Evolutionary conservation across 2,797 vertebrate species (phyloP).

Genomic region (Anas capensis): DNA sequence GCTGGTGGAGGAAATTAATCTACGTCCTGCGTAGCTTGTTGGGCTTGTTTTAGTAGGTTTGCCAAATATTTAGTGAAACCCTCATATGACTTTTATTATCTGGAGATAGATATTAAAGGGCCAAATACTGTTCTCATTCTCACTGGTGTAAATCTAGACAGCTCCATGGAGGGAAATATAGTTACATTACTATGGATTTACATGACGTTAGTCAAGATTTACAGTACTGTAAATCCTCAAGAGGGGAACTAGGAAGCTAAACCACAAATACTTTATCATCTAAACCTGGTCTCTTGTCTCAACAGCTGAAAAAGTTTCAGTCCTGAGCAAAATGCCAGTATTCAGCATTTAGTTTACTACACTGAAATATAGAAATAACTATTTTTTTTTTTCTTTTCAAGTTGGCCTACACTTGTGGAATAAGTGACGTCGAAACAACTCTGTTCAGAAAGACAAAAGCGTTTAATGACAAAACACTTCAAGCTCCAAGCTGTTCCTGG

Average conservation of each 20-base stretch:
- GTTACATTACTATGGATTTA: conserved; percentile 37
- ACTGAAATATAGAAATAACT: background rate
- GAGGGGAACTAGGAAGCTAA: conserved; percentile 19
- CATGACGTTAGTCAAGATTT: background rate
- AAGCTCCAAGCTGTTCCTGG: background rate
- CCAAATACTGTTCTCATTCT: conserved; percentile 55
- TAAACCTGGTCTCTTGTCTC: background rate
- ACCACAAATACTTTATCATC: background rate
- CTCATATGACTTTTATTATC: conserved; percentile 72
- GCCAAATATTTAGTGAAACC: conserved; percentile 74
- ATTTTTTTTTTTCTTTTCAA: background rate
- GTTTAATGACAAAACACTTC: background rate
- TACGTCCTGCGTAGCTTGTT: conserved; percentile 69
- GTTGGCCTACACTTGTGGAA: background rate
- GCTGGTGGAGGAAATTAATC: conserved; percentile 72
- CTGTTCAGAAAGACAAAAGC: conserved; percentile 6
- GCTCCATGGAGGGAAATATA: conserved; percentile 16
- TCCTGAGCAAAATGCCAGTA: conserved; percentile 10
- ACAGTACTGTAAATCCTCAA: conserved; percentile 17
- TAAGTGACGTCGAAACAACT: background rate
- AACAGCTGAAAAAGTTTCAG: background rate
- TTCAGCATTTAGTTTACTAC: background rate
- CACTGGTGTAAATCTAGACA: conserved; percentile 54
- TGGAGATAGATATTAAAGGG: conserved; percentile 62
- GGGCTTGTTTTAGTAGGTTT: conserved; percentile 69